Evolutionary conservation across 2,113 vertebrate genomes (phyloP), one percentile per base, ranked within the genome.

Genomic region (Dasypus novemcinctus): DNA sequence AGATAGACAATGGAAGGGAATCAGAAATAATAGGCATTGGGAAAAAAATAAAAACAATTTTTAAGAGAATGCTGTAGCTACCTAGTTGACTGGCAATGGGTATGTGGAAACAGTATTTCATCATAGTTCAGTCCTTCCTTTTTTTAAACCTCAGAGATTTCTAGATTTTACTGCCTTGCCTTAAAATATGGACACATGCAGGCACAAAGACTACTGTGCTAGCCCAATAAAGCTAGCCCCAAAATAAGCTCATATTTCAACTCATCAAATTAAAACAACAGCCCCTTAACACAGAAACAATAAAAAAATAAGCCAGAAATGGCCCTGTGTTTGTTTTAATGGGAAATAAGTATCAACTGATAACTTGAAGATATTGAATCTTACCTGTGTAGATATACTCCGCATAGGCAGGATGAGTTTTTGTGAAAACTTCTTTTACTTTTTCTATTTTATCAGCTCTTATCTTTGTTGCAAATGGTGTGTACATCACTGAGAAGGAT

Each of bases 361-460:
- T 33, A 31, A 27, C 5, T 43, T 33, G 23, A 75, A 31, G 64
- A 33, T 1, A 86, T 25, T 49, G 72, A 38, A 57, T 84, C 33
- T 93, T 98, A 99, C 98, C 99, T 98, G 98, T 98, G 90, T 98
- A 98, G 61, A 98, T 94, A 88, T 98, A 98, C 69, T 97, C 95
- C 59, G 75, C 63, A 25, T 98, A 98, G 6, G 94, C 76, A 36
- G 98, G 98, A 36, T 98, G 97, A 74, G 97, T 97, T 96, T 97
- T 96, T 76, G 92, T 96, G 96, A 99, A 99, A 69, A 89, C 78
- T 5, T 98, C 96, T 81, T 98, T 98, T 25, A 98, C 97, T 95
- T 98, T 96, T 38, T 98, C 96, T 85, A 97, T 97, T 94, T 95
- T 96, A 33, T 97, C 97, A 89, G 75, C 84, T 66, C 92, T 97